Base-by-base conservation (phyloP, 2,113 vertebrate genomes). In the Helogale parvula region DNA sequence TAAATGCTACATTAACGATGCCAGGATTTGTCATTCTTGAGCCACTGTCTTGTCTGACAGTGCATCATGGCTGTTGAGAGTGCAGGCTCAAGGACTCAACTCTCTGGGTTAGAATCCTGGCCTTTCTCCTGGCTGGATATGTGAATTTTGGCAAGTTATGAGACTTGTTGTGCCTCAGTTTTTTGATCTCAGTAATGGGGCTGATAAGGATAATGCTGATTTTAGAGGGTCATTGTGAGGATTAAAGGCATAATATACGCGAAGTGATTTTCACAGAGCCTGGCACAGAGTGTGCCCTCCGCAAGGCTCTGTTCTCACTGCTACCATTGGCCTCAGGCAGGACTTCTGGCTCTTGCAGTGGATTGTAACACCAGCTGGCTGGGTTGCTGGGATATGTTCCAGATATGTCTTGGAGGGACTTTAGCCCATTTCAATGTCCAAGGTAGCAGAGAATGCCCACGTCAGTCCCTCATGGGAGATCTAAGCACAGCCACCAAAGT, bases 271-370 rank as follows among this genome's bases (percentile, higher is more conserved):
- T 71, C 66, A 38, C 0, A 4, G 50, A 29, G 21, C 41, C 54
- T 15, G 45, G 21, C 41, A 17, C 5, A 10, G 4, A 38, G 4
- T 23, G 5, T 4, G 4, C 1, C 1, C 14, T 52, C 29, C 12
- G 0, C 6, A 5, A 81, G 33, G 3, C 21, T 72, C 38, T 83
- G 60, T 33, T 71, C 13, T 45, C 4, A 7, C 11, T 13, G 4
- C 76, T 31, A 41, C 33, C 50, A 0, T 84, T 16, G 38, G 8
- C 33, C 38, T 23, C 57, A 33, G 41, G 31, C 8, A 52, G 12
- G 13, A 47, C 17, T 69, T 79, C 14, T 0, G 19, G 45, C 47
- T 50, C 41, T 72, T 21, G 23, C 2, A 19, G 38, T 52, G 5
- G 47, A 14, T 1, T 21, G 33, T 76, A 80, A 94, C 65, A 17